Percentiles rank a stretch among this genome's conserved stretches.
phyloP scores from a whole-genome alignment of 2,888 invertebrate genomes.

The Papilio demoleus region DNA sequence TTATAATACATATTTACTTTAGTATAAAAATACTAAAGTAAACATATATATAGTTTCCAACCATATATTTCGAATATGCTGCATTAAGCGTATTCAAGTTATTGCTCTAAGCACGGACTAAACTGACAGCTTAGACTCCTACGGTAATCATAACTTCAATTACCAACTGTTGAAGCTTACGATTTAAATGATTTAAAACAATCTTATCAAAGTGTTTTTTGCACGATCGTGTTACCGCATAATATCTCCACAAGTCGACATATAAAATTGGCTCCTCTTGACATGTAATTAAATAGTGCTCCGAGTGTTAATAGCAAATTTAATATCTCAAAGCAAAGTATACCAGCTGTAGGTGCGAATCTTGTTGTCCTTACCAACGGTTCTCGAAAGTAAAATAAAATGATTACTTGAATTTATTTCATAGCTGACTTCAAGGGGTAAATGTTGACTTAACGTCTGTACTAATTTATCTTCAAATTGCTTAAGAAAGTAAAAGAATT shows the following conservation, averaged over 20 bases:
- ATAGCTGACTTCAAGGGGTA: no score
- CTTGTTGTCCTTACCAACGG: slow-evolving; percentile 53
- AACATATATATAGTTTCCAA: no score
- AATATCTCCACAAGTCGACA: slow-evolving; percentile 56
- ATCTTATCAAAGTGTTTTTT: slow-evolving; percentile 39
- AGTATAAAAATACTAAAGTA: no score
- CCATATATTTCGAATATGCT: background rate
- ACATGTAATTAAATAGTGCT: slow-evolving; percentile 82
- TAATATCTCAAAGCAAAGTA: slow-evolving; percentile 74
- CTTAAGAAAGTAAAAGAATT: no score
- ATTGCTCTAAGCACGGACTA: slow-evolving; percentile 14
- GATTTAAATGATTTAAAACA: slow-evolving; percentile 36
- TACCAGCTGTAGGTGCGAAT: slow-evolving; percentile 49
- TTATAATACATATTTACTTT: no score
- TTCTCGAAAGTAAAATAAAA: background rate
- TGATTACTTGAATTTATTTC: no score
- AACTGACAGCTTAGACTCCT: slow-evolving; percentile 28
- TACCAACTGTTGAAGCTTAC: slow-evolving; percentile 34
- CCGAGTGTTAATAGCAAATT: slow-evolving; percentile 78
- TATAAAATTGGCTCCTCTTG: slow-evolving; percentile 57
- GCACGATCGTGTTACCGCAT: slow-evolving; percentile 39
- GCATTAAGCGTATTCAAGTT: background rate
- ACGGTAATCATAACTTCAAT: slow-evolving; percentile 37
- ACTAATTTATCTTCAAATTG: no score
- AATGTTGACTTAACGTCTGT: no score